Evolutionary conservation across 2,888 invertebrate genomes (phyloP).

Genomic region (Hybos culiciformis): DNA sequence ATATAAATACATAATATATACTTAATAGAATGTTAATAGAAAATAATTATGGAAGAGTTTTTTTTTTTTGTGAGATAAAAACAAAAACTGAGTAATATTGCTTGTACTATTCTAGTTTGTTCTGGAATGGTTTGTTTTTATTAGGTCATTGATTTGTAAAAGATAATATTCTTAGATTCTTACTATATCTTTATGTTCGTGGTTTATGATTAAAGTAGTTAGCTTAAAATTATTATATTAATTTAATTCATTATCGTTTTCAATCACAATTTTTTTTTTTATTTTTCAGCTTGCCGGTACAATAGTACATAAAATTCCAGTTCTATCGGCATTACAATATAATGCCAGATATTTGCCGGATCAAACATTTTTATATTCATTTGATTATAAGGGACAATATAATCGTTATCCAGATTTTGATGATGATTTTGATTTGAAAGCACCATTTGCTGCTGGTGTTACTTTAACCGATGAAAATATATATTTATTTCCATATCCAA

Average conservation of each 20-base stretch:
- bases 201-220: neutral
- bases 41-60: too few species aligned
- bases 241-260: neutral
- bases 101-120: too few species aligned
- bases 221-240: neutral
- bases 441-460: conserved; percentile 38
- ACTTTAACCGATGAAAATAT: conserved; percentile 45
- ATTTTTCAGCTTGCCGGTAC: conserved; percentile 35
- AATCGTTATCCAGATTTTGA: conserved; percentile 34
- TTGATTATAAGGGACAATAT: conserved; percentile 37
- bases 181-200: neutral
- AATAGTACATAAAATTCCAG: conserved; percentile 36
- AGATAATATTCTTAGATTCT: too few species aligned
- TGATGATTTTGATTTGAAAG: conserved; percentile 31
- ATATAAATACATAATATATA: too few species aligned
- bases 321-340: conserved; percentile 32
- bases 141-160: too few species aligned
- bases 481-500: conserved; percentile 39
- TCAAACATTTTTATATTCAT: conserved; percentile 38
- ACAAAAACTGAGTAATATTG: too few species aligned
- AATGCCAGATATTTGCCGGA: conserved; percentile 30
- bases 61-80: too few species aligned
- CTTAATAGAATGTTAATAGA: too few species aligned
- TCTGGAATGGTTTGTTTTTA: too few species aligned
- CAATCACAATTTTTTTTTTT: neutral